Base-by-base conservation (phyloP, 2,888 invertebrate species). In the Amiota minor region DNA sequence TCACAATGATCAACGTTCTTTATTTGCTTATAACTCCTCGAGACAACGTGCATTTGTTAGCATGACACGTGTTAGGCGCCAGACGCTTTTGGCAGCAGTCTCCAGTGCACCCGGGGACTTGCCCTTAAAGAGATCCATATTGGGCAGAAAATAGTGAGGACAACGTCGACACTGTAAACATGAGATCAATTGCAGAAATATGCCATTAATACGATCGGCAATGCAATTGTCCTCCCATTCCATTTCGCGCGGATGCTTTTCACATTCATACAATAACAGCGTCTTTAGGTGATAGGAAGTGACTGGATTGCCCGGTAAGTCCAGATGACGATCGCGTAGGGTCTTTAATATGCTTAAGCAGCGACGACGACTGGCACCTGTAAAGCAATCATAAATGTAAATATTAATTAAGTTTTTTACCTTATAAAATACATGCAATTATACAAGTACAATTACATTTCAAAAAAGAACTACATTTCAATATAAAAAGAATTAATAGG, bases 151-250 rank as follows among this genome's bases (percentile, higher is more conserved):
- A 89, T 98, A 98, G 90, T 98, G 98, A 53, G 98, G 97, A 90
- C 98, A 98, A 74, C 97, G 92, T 71, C 97, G 93, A 89, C 98
- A 98, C 90, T 98, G 98, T 80, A 98, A 92, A 88, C 98, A 98
- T 46, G 97, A 97, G 84, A 98, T 98, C 87, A 98, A 91, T 91
- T 98, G 98, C 77, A 98, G 92, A 81, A 98, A 95, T 78, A 98
- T 97, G 4, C 98, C 98, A 90, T 97, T 97, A 86, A 97, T 95
- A 70, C 97, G 92, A 90, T 98, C 98, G 0, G 96, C 97, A 79
- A 98, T 93, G 79, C 95, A 96, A 6, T 94, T 92, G 89, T 98
- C 98, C 90, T 97, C 97, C 98, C 98, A 98, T 88, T 98, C 98
- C 85, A 94, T 92, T 89, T 98, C 97, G 74, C 96, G 92, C 1